Base-by-base conservation (phyloP, 2,113 vertebrate genomes). In the Neolamprologus modestus region DNA sequence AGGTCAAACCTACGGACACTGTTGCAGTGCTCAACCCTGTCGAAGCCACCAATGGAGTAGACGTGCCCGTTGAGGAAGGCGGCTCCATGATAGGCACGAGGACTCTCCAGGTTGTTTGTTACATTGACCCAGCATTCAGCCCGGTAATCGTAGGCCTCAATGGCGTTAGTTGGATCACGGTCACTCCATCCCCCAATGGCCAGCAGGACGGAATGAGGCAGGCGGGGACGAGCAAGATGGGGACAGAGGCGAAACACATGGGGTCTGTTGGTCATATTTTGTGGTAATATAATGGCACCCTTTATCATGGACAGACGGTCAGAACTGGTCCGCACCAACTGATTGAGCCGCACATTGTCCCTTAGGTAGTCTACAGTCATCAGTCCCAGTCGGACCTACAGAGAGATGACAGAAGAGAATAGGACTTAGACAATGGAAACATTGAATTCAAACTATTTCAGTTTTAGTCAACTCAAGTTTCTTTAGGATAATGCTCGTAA, bases 11-110 rank as follows among this genome's bases (percentile, higher is more conserved):
- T 84, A 83, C 47, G 5, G 16, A 93, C 37, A 0, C 42, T 90
- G 87, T 68, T 93, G 52, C 7, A 90, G 17, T 85, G 6, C 54
- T 89, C 90, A 1, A 26, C 10, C 1, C 78, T 3, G 8, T 92
- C 59, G 4, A 59, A 92, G 26, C 94, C 94, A 6, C 94, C 94
- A 3, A 93, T 2, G 13, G 84, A 92, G 66, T 94, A 92, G 13
- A 95, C 14, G 3, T 14, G 63, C 4, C 89, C 89, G 1, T 85
- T 53, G 28, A 92, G 57, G 68, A 71, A 89, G 14, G 24, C 92
- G 0, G 81, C 13, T 4, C 93, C 90, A 7, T 93, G 91, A 24
- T 89, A 91, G 5, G 86, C 89, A 6, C 91, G 79, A 3, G 87
- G 81, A 6, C 3, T 1, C 59, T 89, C 68, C 0, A 8, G n/a